Evolutionary conservation across 2,888 invertebrate species (phyloP), one percentile per base, ranked within the genome.

Genomic region (Eupithecia pulchellata): DNA sequence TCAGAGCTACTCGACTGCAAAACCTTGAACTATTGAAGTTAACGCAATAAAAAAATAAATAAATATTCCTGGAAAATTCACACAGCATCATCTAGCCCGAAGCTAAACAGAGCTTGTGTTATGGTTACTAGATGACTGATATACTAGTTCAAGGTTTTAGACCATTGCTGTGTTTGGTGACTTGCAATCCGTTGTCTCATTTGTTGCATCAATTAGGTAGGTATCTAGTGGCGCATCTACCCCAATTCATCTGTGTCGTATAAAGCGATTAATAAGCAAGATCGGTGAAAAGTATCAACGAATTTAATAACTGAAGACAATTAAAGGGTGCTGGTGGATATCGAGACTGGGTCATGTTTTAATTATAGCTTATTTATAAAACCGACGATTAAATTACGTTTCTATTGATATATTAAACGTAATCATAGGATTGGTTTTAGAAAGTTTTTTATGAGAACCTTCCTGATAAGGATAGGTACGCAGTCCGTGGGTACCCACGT

Each of bases 331-430:
- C 82, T 82, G 73, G 78, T 79, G 82, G 82, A 82, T 83, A 86
- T 81, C 77, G 82, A 83, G 86, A 87, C 86, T 88, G 85, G 91
- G 86, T 88, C 86, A 88, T 86, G 81, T 84, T 85, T 89, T 89
- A 89, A 89, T 89, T 85, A 85, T 77, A 81, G 81, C 78, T 79
- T 80, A 68, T 73, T 74, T 79, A 79, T 81, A 78, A 79, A 77
- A 77, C 72, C 70, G 74, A 79, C 77, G 74, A 73, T 67, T 69
- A 62, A 67, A 69, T 73, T 73, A 68, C 66, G 60, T 71, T 75
- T 72, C 72, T 74, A 82, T 85, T 88, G 88, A 88, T 90, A 84
- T 86, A 89, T 88, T 84, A 84, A 82, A 82, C 75, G 80, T 86
- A 88, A 90, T 90, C 84, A 79, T 80, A 84, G 84, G 83, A 78